phyloP scores from a whole-genome alignment of 2,797 vertebrate species.

The Poecilia velifera region DNA sequence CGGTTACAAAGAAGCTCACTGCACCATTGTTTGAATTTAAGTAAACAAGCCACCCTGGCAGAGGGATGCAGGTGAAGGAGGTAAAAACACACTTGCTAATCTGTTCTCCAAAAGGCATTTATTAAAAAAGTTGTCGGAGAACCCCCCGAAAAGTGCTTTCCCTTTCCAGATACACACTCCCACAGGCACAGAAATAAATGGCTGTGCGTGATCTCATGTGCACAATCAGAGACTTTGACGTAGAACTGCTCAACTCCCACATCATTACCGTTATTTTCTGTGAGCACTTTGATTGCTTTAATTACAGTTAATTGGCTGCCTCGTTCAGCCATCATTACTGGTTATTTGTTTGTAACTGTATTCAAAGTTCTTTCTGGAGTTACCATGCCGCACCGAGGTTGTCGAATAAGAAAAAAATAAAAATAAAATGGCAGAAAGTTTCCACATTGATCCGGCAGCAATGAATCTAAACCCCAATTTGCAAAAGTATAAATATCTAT shows the following conservation, averaged over 20 bases:
- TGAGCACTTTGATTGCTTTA: constrained; percentile 74
- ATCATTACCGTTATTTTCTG: constrained; percentile 69
- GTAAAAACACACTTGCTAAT: constrained; percentile 27
- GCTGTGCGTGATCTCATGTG: constrained; percentile 24
- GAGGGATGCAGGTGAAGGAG: constrained; percentile 64
- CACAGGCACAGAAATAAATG: constrained; percentile 20
- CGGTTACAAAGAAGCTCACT: constrained; percentile 68
- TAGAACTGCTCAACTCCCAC: constrained; percentile 55
- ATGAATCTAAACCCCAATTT: constrained; percentile 28
- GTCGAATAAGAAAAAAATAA: constrained; percentile 34
- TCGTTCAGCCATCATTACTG: constrained; percentile 62
- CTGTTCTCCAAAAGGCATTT: constrained; percentile 45
- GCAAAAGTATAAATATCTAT: background rate
- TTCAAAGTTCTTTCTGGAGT: constrained; percentile 64
- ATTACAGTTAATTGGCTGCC: constrained; percentile 74
- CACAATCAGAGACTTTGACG: constrained; percentile 53
- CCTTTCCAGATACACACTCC: constrained; percentile 9
- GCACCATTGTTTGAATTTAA: constrained; percentile 66
- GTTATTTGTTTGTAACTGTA: constrained; percentile 71
- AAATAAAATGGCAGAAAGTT: constrained; percentile 34
- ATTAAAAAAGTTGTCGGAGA: constrained; percentile 27
- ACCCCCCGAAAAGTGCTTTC: background rate
- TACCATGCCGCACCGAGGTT: constrained; percentile 45
- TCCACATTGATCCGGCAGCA: constrained; percentile 60
- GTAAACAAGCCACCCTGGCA: constrained; percentile 68